These are phyloP conservation scores for Eumeta japonica DNA, from an alignment of 1,140 invertebrate species.

Conservation along the genomic window DNA sequence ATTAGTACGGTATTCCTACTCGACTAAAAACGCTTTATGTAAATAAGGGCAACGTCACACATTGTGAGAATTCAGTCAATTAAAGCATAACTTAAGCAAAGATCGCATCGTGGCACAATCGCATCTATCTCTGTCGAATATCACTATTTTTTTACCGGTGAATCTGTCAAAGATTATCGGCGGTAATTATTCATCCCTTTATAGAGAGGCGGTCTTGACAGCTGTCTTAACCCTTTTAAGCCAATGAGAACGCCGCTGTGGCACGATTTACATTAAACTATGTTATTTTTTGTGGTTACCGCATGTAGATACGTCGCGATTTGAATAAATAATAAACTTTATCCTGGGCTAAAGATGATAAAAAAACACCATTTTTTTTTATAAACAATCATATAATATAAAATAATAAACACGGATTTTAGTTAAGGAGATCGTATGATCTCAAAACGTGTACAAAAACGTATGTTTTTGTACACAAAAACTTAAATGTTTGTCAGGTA, in stretches of 20 bases:
- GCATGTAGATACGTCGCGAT: slow-evolving; percentile 11
- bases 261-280: slow-evolving; percentile 35
- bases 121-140: slow-evolving; percentile 50
- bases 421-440: too few species aligned
- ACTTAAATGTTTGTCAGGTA: too few species aligned
- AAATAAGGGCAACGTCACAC: too few species aligned
- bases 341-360: too few species aligned
- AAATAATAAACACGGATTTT: too few species aligned
- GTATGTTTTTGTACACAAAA: too few species aligned
- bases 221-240: slow-evolving; percentile 53
- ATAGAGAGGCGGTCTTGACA: slow-evolving; percentile 44
- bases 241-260: slow-evolving; percentile 48
- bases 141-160: slow-evolving; percentile 52
- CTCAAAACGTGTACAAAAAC: too few species aligned
- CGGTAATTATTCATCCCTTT: slow-evolving; percentile 48
- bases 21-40: too few species aligned
- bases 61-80: slow-evolving; percentile 53
- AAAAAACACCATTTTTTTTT: too few species aligned
- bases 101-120: slow-evolving; percentile 45
- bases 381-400: too few species aligned
- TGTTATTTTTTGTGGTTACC: slow-evolving; percentile 22
- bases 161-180: slow-evolving; percentile 55
- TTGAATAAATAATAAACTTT: too few species aligned
- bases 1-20: too few species aligned
- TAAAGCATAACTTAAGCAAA: slow-evolving; percentile 46